A percentile compares a stretch with the other conserved stretches of the same genome.
Evolutionary conservation across 2,797 vertebrate species (phyloP).

Genomic region (Columba guinea): DNA sequence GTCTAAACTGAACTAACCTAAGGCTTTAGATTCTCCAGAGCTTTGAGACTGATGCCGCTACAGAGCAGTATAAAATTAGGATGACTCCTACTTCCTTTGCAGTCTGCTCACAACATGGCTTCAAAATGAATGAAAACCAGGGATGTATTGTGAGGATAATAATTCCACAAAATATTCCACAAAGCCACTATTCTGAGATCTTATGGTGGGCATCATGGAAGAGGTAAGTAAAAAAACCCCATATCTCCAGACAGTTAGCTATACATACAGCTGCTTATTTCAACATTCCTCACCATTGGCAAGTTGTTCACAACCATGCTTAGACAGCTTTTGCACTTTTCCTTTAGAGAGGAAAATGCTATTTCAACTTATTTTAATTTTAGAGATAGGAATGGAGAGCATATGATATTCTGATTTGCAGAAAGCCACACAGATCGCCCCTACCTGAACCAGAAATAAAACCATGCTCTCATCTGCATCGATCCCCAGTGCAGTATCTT

Average conservation of each 20-base stretch:
- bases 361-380: not conserved
- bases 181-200: not conserved
- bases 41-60: not conserved
- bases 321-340: not conserved
- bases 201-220: not conserved
- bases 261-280: not conserved
- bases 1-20: conserved; percentile 4
- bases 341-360: not conserved
- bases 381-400: not conserved
- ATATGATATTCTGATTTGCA: not conserved
- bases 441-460: not conserved
- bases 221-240: not conserved
- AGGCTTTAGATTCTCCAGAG: not conserved
- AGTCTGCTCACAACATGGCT: not conserved
- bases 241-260: not conserved
- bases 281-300: accelerated
- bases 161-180: not conserved
- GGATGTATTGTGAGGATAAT: not conserved
- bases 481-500: not conserved
- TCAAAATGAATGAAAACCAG: not conserved
- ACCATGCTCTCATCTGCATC: accelerated
- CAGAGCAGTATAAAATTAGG: not conserved
- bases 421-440: not conserved
- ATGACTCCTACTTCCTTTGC: not conserved
- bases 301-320: not conserved